Conservation (phyloP, 2,797 vertebrate species). For the Oreochromis mossambicus region DNA sequence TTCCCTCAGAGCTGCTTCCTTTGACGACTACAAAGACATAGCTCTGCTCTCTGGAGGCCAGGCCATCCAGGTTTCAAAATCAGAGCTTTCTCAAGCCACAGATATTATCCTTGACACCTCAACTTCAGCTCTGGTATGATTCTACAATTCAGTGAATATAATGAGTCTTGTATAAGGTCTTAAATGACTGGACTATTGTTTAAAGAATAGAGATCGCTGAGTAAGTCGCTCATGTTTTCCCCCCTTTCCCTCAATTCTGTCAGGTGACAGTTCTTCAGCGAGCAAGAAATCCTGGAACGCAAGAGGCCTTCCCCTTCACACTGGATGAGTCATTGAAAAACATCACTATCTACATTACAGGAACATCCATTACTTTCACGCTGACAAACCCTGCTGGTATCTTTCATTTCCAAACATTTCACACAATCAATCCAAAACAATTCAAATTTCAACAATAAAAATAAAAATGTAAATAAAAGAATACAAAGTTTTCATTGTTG, state of each 20-base stretch:
- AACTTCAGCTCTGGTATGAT: conserved; percentile 72
- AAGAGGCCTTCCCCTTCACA: conserved; percentile 61
- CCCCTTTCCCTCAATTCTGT: not conserved
- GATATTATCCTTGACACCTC: conserved; percentile 74
- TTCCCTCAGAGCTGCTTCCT: not conserved
- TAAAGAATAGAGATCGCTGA: not conserved
- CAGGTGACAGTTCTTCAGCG: conserved; percentile 74
- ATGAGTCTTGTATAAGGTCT: not conserved
- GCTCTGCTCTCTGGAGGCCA: conserved; percentile 75
- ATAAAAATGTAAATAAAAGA: not conserved
- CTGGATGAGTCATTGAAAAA: conserved; percentile 71
- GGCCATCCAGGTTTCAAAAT: conserved; percentile 68
- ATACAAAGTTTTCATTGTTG: not conserved
- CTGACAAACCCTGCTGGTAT: conserved; percentile 69
- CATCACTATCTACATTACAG: conserved; percentile 72
- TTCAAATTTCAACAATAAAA: not conserved
- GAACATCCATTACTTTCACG: conserved; percentile 52
- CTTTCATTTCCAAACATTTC: not conserved
- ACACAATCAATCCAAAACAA: not conserved
- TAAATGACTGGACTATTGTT: not conserved
- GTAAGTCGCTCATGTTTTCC: not conserved
- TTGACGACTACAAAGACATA: conserved; percentile 63
- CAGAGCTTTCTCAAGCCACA: conserved; percentile 64
- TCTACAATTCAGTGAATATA: not conserved
- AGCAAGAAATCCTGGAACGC: conserved; percentile 40